phyloP scores from a whole-genome alignment of 1,140 invertebrate genomes.

The Zaprionus capensis region DNA sequence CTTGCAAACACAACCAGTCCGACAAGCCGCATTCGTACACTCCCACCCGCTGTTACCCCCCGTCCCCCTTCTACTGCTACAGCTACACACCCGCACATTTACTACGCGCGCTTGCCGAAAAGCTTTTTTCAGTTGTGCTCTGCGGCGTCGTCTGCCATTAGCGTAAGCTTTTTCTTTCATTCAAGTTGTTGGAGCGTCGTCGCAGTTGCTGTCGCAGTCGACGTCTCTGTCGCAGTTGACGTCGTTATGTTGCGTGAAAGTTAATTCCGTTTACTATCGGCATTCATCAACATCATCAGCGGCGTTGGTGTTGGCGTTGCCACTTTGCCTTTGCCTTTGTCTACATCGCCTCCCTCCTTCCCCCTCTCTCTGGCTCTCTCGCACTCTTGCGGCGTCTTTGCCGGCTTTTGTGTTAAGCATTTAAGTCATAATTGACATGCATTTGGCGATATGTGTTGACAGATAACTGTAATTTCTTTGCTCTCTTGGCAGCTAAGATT shows the following conservation, averaged over 20 bases:
- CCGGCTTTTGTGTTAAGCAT: conserved; percentile 74
- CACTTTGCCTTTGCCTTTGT: conserved; percentile 26
- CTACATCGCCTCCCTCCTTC: conserved; percentile 1
- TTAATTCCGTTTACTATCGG: conserved; percentile 82
- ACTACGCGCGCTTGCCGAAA: conserved; percentile 77
- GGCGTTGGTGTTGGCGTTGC: conserved; percentile 36
- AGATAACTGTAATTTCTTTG: conserved; percentile 65
- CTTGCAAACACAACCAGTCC: conserved; percentile 36
- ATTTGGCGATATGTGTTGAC: conserved; percentile 76
- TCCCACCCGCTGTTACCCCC: neutral
- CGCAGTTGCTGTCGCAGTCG: conserved; percentile 4
- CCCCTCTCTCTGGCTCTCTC: too few species aligned
- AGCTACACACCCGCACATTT: conserved; percentile 69
- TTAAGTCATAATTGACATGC: conserved; percentile 81
- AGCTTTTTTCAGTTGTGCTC: conserved; percentile 60
- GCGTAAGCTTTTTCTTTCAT: conserved; percentile 81
- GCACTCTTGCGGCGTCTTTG: conserved; percentile 42
- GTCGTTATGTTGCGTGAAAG: conserved; percentile 77
- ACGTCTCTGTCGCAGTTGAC: conserved; percentile 39
- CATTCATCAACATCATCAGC: conserved; percentile 79
- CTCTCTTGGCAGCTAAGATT: conserved; percentile 18
- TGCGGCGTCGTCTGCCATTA: conserved; percentile 59
- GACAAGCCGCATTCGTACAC: conserved; percentile 33
- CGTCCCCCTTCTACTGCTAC: neutral
- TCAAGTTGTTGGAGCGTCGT: conserved; percentile 62